Evolutionary conservation across 2,888 invertebrate genomes (phyloP).

Genomic region (Charanyca ferruginea): DNA sequence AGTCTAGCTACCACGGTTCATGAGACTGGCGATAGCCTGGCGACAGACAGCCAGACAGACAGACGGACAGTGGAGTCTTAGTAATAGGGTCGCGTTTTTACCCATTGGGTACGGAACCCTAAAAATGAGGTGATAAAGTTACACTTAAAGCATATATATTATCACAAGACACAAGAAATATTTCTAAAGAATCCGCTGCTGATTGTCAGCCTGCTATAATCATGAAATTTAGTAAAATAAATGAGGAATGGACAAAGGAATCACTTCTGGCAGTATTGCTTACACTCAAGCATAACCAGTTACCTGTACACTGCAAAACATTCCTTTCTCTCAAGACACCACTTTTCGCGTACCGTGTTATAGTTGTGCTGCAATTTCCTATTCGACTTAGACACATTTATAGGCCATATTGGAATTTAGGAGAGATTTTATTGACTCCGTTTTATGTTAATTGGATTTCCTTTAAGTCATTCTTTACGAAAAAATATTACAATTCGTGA

Average conservation of each 20-base stretch:
- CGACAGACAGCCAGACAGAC: too few species aligned
- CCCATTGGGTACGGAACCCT: too few species aligned
- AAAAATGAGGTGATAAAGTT: too few species aligned
- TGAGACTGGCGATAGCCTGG: too few species aligned
- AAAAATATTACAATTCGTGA: constrained; percentile 57
- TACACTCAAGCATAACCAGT: too few species aligned
- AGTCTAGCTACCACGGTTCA: too few species aligned
- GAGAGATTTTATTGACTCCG: constrained; percentile 80
- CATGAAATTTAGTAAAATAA: background rate
- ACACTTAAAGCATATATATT: background rate
- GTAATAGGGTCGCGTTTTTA: too few species aligned
- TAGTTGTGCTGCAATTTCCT: constrained; percentile 67
- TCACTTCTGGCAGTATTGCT: background rate
- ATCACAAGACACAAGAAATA: background rate
- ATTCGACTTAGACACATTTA: constrained; percentile 78
- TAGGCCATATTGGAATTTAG: constrained; percentile 81
- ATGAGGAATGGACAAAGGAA: background rate
- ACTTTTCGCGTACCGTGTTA: constrained; percentile 58
- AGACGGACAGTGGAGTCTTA: too few species aligned
- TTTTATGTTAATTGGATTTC: constrained; percentile 81
- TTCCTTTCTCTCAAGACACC: background rate
- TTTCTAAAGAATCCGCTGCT: background rate
- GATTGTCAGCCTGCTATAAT: background rate
- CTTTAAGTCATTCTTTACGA: constrained; percentile 63
- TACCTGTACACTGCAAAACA: background rate